These are phyloP conservation scores for Centrocercus urophasianus DNA, from an alignment of 2,113 vertebrate genomes.

Conservation along the genomic window DNA sequence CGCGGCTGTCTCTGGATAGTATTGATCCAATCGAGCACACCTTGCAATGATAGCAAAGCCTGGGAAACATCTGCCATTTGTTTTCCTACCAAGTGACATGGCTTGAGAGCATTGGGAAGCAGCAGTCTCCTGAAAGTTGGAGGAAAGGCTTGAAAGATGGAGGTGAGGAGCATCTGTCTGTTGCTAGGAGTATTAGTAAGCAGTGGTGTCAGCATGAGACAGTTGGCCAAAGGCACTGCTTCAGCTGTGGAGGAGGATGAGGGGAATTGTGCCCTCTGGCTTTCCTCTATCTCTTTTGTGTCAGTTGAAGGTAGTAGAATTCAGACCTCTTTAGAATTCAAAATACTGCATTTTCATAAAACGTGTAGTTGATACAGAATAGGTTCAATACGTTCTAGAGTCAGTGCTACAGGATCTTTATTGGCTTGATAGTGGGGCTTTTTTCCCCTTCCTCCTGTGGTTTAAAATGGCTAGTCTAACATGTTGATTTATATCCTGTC, in stretches of 20 bases:
- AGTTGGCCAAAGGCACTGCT: neutral
- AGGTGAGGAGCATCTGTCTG: neutral
- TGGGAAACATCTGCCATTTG: neutral
- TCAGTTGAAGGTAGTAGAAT: neutral
- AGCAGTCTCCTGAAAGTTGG: neutral
- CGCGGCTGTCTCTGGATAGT: neutral
- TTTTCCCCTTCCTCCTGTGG: slow-evolving; percentile 10
- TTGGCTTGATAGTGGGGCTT: neutral
- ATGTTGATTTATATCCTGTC: slow-evolving; percentile 57
- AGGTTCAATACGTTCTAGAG: neutral
- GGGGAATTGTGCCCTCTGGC: neutral
- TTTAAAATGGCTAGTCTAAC: slow-evolving; percentile 56
- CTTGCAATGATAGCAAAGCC: neutral
- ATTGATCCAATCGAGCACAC: neutral
- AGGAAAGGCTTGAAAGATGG: neutral
- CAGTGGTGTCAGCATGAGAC: neutral
- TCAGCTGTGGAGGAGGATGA: neutral
- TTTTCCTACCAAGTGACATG: neutral
- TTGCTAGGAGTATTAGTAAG: neutral
- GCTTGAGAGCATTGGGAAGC: neutral
- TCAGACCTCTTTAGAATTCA: slow-evolving; percentile 28
- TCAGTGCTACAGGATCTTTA: slow-evolving; percentile 24
- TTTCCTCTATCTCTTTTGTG: slow-evolving; percentile 17
- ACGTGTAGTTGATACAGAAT: slow-evolving; percentile 36
- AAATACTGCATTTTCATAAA: slow-evolving; percentile 30